Evolutionary conservation across 2,888 invertebrate species (phyloP), one percentile per base, ranked within the genome.

Genomic region (Drosophila niveifrons): DNA sequence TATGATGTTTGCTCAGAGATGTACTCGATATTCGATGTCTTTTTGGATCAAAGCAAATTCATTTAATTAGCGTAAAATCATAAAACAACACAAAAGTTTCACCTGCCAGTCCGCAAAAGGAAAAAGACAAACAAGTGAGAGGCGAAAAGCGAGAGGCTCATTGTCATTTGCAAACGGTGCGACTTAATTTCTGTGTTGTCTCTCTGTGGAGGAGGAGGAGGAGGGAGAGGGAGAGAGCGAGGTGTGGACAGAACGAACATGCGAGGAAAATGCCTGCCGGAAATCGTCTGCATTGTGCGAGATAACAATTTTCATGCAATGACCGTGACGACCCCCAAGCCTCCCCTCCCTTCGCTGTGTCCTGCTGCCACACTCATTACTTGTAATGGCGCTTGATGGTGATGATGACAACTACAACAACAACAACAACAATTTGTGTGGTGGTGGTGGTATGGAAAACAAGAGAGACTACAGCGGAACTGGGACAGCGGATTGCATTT

Each of bases 241-340:
- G 39, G 6, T 1, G 13, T 39, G 15, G 13, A n/a, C 18, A 13
- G 4, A 0, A 23, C 15, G 44, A 29, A 8, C 13, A 10, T 56
- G 28, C 4, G 50, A 66, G 44, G 43, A 67, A 67, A 79, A 77
- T 80, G 80, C 81, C 82, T 75, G 76, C 69, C 85, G 88, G 89
- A 89, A 88, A 89, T 85, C 80, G 89, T 89, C 88, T 89, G 86
- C 89, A 82, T 62, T 85, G 74, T 88, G 88, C 80, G 80, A 89
- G 85, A 85, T 85, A 85, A 89, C 85, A 85, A 85, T 89, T 88
- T 89, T 85, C 88, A 84, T 89, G 82, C 73, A 78, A 75, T 78
- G 88, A 78, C 74, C 87, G 66, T 75, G 84, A 67, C 86, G 74
- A 66, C 64, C 65, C 47, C 58, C 57, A 6, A 6, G 11, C 23